A percentile compares a stretch with the other conserved stretches of the same genome.
Conservation (phyloP, 2,888 invertebrate genomes). For the Tupiocoris notatus region DNA sequence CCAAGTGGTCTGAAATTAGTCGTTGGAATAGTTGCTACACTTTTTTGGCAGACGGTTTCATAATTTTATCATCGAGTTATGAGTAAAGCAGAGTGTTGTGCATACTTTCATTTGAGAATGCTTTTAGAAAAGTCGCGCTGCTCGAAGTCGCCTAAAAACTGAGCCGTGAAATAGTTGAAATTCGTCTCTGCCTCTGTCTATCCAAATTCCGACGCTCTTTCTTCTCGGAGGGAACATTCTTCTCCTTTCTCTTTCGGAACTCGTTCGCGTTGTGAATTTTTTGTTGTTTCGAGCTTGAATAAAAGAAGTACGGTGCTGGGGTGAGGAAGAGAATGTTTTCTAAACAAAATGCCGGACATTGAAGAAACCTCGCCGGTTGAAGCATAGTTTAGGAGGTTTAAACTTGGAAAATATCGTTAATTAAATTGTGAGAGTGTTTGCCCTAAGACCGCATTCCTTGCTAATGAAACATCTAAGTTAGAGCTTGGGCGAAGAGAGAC, state of each 20-base stretch:
- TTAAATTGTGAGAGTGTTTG: constrained; percentile 38
- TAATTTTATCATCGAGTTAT: too few relatives aligned
- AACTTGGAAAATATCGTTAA: constrained; percentile 28
- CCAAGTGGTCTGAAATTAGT: too few relatives aligned
- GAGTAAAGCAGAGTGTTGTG: too few relatives aligned
- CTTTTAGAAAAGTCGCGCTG: background rate
- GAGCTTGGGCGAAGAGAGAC: background rate
- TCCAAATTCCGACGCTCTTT: background rate
- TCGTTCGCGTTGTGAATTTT: background rate
- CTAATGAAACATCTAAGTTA: constrained; percentile 39
- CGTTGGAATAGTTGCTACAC: too few relatives aligned
- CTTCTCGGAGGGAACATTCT: background rate
- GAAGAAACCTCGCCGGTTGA: background rate
- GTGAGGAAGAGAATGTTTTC: constrained; percentile 18
- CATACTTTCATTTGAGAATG: too few relatives aligned
- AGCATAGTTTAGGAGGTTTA: constrained; percentile 18
- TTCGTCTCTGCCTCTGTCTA: background rate
- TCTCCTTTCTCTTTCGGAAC: background rate
- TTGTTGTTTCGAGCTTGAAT: background rate
- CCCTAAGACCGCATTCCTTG: constrained; percentile 26
- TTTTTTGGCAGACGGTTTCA: too few relatives aligned
- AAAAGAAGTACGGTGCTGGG: background rate
- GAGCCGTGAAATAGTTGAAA: background rate
- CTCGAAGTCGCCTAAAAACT: background rate
- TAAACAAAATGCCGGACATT: constrained; percentile 7